These are phyloP conservation scores for Aquatica leii DNA, from an alignment of 2,888 invertebrate genomes.

Conservation along the genomic window DNA sequence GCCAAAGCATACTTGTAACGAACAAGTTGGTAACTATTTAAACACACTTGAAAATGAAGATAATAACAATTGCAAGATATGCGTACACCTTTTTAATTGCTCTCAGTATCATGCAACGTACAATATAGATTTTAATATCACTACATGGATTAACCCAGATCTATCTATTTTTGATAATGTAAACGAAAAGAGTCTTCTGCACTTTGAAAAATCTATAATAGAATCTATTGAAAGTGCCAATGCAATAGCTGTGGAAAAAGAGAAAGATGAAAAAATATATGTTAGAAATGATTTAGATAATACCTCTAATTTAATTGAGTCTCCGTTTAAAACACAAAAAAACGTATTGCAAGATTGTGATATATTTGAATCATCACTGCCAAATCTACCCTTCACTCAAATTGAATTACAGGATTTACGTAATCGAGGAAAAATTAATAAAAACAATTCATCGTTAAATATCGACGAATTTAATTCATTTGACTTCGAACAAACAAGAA, in stretches of 20 bases:
- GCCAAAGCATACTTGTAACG: no score
- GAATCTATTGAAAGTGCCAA: not conserved
- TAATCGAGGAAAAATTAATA: not conserved
- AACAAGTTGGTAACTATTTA: no score
- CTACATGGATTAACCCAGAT: constrained; percentile 43
- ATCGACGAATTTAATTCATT: constrained; percentile 10
- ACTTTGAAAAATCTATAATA: constrained; percentile 40
- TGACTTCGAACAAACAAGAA: constrained; percentile 14
- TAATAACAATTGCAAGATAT: constrained; percentile 58
- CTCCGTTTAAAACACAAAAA: constrained; percentile 20
- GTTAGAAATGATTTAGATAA: not conserved
- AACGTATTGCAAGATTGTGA: constrained; percentile 20
- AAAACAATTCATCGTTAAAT: not conserved
- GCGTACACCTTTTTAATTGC: constrained; percentile 62
- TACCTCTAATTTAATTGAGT: not conserved
- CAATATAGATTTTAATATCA: constrained; percentile 21
- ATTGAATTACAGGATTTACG: constrained; percentile 23
- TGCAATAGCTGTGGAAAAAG: no score
- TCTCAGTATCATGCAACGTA: constrained; percentile 33
- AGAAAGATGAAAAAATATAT: no score
- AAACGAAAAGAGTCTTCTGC: constrained; percentile 45
- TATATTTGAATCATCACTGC: constrained; percentile 26
- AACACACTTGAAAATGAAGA: not conserved
- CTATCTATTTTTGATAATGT: constrained; percentile 45
- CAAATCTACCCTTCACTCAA: constrained; percentile 36